A percentile compares a stretch with the other conserved stretches of the same genome.
These are phyloP conservation scores for Trichacis sp. DNA, from an alignment of 2,888 invertebrate species.

Conservation along the genomic window DNA sequence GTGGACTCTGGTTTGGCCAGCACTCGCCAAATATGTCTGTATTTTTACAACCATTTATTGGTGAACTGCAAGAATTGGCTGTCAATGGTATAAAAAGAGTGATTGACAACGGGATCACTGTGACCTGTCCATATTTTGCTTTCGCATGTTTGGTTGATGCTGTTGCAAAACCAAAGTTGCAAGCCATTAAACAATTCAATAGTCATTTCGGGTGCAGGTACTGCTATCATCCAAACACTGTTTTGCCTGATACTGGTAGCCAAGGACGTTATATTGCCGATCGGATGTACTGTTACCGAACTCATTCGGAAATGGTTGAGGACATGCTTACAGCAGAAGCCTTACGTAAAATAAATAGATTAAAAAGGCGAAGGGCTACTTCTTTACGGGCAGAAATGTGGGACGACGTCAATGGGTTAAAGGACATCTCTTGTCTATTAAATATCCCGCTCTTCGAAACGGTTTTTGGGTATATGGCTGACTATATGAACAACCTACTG, in stretches of 20 bases:
- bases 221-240: not conserved
- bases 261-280: not conserved
- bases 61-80: not conserved
- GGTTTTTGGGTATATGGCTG: conserved; percentile 1
- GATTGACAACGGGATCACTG: not conserved
- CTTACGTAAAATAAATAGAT: not conserved
- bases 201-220: not conserved
- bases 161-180: conserved; percentile 1
- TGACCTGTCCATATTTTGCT: not conserved
- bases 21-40: not conserved
- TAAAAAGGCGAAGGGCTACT: not conserved
- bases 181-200: not conserved
- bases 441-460: conserved; percentile 1
- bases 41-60: not conserved
- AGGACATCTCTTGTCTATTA: not conserved
- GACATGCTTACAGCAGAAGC: not conserved
- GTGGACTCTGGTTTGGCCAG: not conserved
- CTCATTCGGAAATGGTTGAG: not conserved
- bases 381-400: not conserved
- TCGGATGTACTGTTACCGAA: not conserved
- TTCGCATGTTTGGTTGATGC: not conserved
- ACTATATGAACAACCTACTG: not conserved
- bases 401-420: conserved; percentile 1
- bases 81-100: not conserved
- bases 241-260: not conserved